Conservation (phyloP, 2,113 vertebrate genomes). For the Gymnogyps californianus region DNA sequence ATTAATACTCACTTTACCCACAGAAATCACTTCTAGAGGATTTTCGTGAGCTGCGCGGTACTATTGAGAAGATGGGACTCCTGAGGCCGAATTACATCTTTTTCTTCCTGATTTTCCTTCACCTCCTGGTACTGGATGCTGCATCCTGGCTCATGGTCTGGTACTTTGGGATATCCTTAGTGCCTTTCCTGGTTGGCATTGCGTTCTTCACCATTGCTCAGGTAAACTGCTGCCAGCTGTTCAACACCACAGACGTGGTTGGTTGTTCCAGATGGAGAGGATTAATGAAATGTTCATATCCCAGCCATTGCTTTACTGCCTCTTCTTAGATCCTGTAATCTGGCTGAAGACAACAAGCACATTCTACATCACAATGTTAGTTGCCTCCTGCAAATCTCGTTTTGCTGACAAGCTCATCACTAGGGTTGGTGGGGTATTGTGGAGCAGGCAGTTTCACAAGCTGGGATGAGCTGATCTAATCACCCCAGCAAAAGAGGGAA, state of each 20-base stretch:
- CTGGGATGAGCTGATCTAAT: background rate
- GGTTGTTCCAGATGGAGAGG: background rate
- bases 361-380: background rate
- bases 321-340: background rate
- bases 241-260: rapidly evolving
- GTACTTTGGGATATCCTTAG: slow-evolving; percentile 68
- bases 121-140: slow-evolving; percentile 72
- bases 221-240: slow-evolving; percentile 42
- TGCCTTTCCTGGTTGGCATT: slow-evolving; percentile 60
- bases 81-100: slow-evolving; percentile 63
- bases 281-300: background rate
- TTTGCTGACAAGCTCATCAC: background rate
- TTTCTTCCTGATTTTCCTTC: slow-evolving; percentile 69
- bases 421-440: background rate
- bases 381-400: background rate
- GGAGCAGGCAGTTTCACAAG: background rate
- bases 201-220: slow-evolving; percentile 67
- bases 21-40: slow-evolving; percentile 72
- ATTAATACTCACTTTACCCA: background rate
- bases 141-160: slow-evolving; percentile 70
- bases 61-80: slow-evolving; percentile 71
- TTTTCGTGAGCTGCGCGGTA: slow-evolving; percentile 72
- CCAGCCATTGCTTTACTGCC: background rate
- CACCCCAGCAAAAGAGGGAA: background rate
- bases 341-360: background rate